Evolutionary conservation across 2,113 vertebrate genomes (phyloP), one percentile per base, ranked within the genome.

Genomic region (Suricata suricatta): DNA sequence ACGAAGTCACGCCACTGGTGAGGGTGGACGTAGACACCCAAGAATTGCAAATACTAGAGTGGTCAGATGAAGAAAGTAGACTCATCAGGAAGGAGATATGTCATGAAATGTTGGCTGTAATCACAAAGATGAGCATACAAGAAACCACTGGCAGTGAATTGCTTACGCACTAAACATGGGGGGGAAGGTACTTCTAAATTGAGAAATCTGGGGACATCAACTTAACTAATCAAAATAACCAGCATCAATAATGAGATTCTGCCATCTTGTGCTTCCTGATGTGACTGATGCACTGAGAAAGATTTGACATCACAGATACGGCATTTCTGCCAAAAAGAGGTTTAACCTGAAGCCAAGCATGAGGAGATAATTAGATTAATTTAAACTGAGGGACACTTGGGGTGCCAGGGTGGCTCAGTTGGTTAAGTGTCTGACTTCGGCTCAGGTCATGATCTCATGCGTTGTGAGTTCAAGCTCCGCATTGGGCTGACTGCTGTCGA

Each of bases 291-390:
- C n/a, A 69, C n/a, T 12, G 7, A 44, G 60, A 92, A 74, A 17
- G 3, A 52, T 2, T 3, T 14, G 27, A 14, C 1, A 1, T 27
- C 68, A 19, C 4, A 3, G 5, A 9, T 1, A 2, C 16, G 50
- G 9, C 25, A 31, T 54, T 91, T 33, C 35, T 35, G 33, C 33
- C 85, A 25, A 7, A 31, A 60, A 66, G 38, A 93, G 21, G 33
- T 14, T 50, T 44, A 47, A 15, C 72, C 27, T 44, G 25, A 50
- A 44, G 25, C 50, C 41, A 14, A 60, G 29, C 44, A 29, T 14
- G n/a, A 57, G 44, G 25, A 72, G 87, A 66, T 21, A 74, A 64
- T 66, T 6, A 60, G 87, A 38, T 35, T 23, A 72, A 80, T 60
- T 10, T 14, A 57, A 41, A 88, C 1, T 31, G 44, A 95, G 25